Conservation (phyloP, 2,888 invertebrate genomes). For the Drosophila multiciliata region DNA sequence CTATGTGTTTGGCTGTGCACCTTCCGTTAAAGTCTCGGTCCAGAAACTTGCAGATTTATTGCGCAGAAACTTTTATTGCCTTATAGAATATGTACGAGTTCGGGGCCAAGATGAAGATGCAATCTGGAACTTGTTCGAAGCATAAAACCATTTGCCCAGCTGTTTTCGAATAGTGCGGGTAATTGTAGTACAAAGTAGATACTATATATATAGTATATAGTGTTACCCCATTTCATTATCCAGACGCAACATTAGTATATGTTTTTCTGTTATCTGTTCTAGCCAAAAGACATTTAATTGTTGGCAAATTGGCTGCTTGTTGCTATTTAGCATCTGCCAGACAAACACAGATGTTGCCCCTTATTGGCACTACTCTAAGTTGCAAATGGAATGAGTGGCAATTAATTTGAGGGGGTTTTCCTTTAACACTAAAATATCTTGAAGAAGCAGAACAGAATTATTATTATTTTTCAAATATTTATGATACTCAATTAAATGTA, state of each 20-base stretch:
- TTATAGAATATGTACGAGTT: conserved; percentile 72
- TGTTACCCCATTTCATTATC: conserved; percentile 41
- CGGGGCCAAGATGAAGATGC: conserved; percentile 66
- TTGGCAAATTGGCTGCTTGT: conserved; percentile 40
- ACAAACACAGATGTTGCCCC: conserved; percentile 22
- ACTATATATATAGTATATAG: conserved; percentile 37
- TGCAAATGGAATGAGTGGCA: background rate
- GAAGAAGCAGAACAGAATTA: background rate
- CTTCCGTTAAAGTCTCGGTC: conserved; percentile 61
- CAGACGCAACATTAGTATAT: conserved; percentile 45
- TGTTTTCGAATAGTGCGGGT: conserved; percentile 42
- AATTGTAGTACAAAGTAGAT: conserved; percentile 58
- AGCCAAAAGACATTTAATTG: conserved; percentile 37
- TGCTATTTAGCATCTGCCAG: conserved; percentile 32
- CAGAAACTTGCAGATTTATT: conserved; percentile 80
- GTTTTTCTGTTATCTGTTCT: conserved; percentile 15
- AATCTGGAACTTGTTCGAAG: conserved; percentile 71
- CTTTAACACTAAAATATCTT: background rate
- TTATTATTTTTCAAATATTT: background rate
- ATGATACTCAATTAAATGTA: background rate
- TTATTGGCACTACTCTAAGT: background rate
- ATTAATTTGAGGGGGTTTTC: background rate
- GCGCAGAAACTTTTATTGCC: conserved; percentile 80
- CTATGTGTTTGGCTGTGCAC: background rate
- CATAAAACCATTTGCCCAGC: conserved; percentile 49